Percentiles rank a stretch among this genome's conserved stretches.
Evolutionary conservation across 2,888 invertebrate species (phyloP).

Genomic region (Amblyteles armatorius): DNA sequence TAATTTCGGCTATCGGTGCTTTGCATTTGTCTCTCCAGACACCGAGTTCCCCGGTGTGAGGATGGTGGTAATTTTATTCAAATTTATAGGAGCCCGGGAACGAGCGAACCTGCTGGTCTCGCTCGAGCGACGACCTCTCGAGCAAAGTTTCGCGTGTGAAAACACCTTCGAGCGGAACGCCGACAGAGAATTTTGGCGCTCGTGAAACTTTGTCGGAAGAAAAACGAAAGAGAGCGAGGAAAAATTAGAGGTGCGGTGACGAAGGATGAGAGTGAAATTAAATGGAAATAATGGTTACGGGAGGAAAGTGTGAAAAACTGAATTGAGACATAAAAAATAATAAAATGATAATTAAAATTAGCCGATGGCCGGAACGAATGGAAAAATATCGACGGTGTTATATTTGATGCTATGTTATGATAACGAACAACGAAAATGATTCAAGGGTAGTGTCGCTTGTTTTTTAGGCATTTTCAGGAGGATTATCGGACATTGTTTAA

Average conservation of each 20-base stretch:
- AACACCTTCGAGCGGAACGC: constrained; percentile 10
- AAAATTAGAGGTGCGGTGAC: neutral
- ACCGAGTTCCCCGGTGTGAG: constrained; percentile 19
- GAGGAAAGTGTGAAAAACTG: neutral
- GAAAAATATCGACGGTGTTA: too few relatives aligned
- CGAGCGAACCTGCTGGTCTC: constrained; percentile 3
- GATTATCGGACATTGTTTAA: too few relatives aligned
- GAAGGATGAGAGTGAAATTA: constrained; percentile 7
- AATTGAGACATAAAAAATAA: neutral
- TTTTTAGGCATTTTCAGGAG: too few relatives aligned
- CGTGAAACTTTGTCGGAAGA: constrained; percentile 5
- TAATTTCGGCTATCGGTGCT: constrained; percentile 39
- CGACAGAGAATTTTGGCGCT: constrained; percentile 19
- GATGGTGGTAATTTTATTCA: constrained; percentile 18
- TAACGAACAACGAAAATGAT: too few relatives aligned
- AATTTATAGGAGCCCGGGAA: constrained; percentile 19
- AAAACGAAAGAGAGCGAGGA: constrained; percentile 24
- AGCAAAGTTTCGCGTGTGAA: constrained; percentile 1
- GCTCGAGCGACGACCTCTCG: neutral
- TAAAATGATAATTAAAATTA: too few relatives aligned
- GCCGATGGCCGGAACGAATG: too few relatives aligned
- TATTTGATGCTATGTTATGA: too few relatives aligned
- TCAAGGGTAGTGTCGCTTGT: too few relatives aligned
- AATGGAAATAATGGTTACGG: constrained; percentile 3
- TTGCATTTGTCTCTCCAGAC: constrained; percentile 12